Conservation (phyloP, 2,888 invertebrate genomes). For the Nomada fucata region DNA sequence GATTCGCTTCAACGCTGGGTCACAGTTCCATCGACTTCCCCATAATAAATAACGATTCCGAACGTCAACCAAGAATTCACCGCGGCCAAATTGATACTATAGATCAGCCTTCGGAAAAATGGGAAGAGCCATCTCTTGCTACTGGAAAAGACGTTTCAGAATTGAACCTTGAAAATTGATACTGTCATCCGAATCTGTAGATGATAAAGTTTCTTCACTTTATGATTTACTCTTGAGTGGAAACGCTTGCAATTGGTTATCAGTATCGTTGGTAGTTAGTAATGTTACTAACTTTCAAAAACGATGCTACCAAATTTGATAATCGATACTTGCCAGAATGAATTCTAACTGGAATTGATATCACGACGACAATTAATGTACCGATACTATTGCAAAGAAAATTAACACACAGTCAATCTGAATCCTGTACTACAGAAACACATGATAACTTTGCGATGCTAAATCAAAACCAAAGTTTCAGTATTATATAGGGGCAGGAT, state of each 20-base stretch:
- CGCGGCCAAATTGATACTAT: constrained; percentile 80
- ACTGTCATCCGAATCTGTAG: constrained; percentile 62
- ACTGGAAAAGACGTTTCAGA: constrained; percentile 48
- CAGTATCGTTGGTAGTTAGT: no score
- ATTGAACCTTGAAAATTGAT: constrained; percentile 66
- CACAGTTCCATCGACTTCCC: constrained; percentile 72
- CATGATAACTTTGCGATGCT: no score
- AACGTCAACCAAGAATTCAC: constrained; percentile 79
- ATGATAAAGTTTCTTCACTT: constrained; percentile 53
- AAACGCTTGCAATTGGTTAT: neutral
- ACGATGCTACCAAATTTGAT: no score
- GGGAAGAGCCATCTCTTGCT: constrained; percentile 52
- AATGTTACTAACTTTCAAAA: no score
- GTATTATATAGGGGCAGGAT: no score
- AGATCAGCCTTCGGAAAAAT: constrained; percentile 79
- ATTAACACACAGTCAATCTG: no score
- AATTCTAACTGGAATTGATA: no score
- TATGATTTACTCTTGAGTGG: neutral
- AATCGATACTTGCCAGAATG: no score
- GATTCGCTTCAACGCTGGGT: constrained; percentile 70
- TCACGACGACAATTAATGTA: no score
- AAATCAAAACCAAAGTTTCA: no score
- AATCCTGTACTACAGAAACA: no score
- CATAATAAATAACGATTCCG: constrained; percentile 79
- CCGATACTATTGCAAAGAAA: no score